Conservation (phyloP, 2,113 vertebrate species). For the Microcebus murinus region DNA sequence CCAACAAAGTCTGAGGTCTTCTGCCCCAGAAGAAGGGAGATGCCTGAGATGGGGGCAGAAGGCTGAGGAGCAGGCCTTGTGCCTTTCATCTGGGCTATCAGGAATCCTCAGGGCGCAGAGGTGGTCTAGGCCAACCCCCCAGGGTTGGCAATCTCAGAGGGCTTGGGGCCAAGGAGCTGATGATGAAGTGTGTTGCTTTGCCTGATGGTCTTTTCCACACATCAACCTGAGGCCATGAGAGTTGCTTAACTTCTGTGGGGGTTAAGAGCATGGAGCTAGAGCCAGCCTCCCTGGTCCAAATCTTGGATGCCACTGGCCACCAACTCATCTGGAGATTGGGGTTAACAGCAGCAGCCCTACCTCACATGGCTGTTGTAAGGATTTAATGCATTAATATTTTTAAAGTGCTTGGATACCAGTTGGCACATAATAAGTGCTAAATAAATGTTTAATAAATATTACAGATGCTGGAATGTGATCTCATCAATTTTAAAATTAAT, state of each 20-base stretch:
- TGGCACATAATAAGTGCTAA: slow-evolving; percentile 1
- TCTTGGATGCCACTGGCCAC: background rate
- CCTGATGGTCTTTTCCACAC: background rate
- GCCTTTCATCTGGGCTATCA: background rate
- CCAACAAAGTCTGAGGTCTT: slow-evolving; percentile 63
- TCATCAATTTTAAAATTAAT: slow-evolving; percentile 48
- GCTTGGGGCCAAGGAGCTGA: background rate
- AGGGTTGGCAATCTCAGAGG: background rate
- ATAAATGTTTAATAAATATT: slow-evolving; percentile 50
- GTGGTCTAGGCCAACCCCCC: background rate
- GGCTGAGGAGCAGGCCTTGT: background rate
- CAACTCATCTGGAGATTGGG: background rate
- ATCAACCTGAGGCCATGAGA: background rate
- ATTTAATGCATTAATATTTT: background rate
- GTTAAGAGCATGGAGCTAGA: background rate
- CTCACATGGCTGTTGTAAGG: background rate
- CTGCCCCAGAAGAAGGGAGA: background rate
- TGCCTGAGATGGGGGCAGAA: background rate
- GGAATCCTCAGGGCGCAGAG: background rate
- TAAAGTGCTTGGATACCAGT: slow-evolving; percentile 20
- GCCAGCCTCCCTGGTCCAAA: background rate
- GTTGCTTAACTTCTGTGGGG: background rate
- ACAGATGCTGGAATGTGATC: background rate
- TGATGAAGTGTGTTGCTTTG: background rate
- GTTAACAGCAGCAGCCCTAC: background rate